Conservation (phyloP, 2,797 vertebrate genomes). For the Xyrichtys novacula region DNA sequence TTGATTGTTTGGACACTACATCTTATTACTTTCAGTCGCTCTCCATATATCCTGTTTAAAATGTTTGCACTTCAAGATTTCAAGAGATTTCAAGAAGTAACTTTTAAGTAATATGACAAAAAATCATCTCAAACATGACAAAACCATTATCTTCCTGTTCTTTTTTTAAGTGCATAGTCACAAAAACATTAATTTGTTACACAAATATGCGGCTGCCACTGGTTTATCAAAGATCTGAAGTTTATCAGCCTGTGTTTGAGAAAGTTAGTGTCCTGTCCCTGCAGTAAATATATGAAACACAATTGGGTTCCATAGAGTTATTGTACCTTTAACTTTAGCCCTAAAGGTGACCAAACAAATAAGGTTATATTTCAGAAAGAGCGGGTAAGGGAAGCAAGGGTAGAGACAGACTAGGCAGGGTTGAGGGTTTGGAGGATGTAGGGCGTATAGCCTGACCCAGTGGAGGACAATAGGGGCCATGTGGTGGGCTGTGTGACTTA, state of each 20-base stretch:
- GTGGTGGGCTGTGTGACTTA: too few relatives aligned
- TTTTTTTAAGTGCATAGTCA: too few relatives aligned
- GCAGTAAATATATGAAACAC: too few relatives aligned
- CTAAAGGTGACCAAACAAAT: background rate
- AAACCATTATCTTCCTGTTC: too few relatives aligned
- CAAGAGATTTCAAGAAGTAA: too few relatives aligned
- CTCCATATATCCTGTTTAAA: background rate
- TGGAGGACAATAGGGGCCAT: too few relatives aligned
- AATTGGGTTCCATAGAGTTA: background rate
- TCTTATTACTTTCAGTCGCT: background rate
- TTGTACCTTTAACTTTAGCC: background rate
- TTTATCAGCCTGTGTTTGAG: background rate
- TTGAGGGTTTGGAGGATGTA: too few relatives aligned
- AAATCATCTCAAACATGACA: too few relatives aligned
- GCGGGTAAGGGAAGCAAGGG: too few relatives aligned
- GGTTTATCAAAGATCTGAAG: background rate
- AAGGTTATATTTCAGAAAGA: background rate
- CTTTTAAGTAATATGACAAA: background rate
- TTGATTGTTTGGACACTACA: background rate
- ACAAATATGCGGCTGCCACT: background rate
- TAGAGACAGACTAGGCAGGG: too few relatives aligned
- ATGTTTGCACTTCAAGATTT: background rate
- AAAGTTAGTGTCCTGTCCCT: background rate
- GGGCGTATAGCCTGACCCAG: too few relatives aligned
- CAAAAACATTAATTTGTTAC: too few relatives aligned